Conservation (phyloP, 2,797 vertebrate species). For the Brachymystax lenok region DNA sequence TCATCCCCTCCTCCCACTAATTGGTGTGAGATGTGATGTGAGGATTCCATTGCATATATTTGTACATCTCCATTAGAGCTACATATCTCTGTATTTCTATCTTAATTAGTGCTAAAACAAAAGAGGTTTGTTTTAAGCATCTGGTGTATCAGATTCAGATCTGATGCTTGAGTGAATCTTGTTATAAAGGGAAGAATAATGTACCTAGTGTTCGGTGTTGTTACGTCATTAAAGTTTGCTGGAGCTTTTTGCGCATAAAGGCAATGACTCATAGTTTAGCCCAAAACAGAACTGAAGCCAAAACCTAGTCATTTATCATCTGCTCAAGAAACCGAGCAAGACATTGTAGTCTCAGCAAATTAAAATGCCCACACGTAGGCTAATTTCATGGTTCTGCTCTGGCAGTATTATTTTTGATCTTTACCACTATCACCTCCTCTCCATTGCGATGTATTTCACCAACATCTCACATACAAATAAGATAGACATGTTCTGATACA, state of each 20-base stretch:
- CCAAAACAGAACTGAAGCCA: neutral
- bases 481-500: neutral
- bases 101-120: conserved; percentile 30
- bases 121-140: conserved; percentile 29
- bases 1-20: neutral
- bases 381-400: neutral
- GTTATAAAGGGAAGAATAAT: neutral
- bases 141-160: conserved; percentile 37
- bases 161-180: conserved; percentile 31
- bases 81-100: conserved; percentile 1
- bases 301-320: neutral
- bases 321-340: neutral
- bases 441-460: neutral
- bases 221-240: neutral
- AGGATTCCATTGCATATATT: neutral
- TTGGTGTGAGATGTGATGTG: neutral
- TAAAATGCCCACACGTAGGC: neutral
- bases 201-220: neutral
- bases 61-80: neutral
- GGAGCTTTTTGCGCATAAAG: neutral
- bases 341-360: neutral
- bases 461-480: neutral
- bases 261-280: neutral
- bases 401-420: neutral
- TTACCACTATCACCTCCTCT: neutral